Base-by-base conservation (phyloP, 2,113 vertebrate genomes). In the Falco punctatus region DNA sequence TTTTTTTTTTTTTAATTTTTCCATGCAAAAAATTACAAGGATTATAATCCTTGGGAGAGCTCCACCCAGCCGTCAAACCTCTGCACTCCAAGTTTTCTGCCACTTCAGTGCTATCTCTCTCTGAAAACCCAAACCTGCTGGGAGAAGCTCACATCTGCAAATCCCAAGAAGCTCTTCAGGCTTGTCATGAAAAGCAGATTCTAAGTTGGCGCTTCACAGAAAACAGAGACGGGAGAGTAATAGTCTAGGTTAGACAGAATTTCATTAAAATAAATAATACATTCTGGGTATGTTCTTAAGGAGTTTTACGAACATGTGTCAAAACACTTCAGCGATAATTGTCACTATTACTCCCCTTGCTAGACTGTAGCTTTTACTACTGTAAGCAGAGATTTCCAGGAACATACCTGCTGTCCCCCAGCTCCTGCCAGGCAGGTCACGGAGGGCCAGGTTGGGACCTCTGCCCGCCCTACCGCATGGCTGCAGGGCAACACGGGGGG, bases 271-370 rank as follows among this genome's bases (percentile, higher is more conserved):
- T 84, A 82, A 96, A 74, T 67, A 71, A 84, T 84, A 72, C 59
- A 52, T 90, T 95, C 88, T 15, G 0, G 71, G 72, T 94, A 86
- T 13, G 4, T 67, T 94, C 93, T 86, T 51, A 70, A 78, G 86
- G 42, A 89, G 48, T 64, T 96, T 91, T 74, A 89, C 5, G 0
- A 88, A 89, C 92, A 59, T 0, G 15, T 88, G 90, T 93, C 95
- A 97, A 95, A 97, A 97, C 92, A 96, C 51, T 93, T 95, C 92
- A 93, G 23, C 19, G 42, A 73, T 89, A 95, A 94, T 82, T 86
- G 83, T 81, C 80, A 88, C 82, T 94, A 64, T 94, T 95, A 88
- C 33, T 96, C 54, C 75, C 81, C 28, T 87, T 74, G 24, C 46
- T 93, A 90, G 84, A 88, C 75, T 74, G 64, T 4, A 55, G 88